phyloP scores from a whole-genome alignment of 2,113 vertebrate genomes.

The Prionailurus viverrinus region DNA sequence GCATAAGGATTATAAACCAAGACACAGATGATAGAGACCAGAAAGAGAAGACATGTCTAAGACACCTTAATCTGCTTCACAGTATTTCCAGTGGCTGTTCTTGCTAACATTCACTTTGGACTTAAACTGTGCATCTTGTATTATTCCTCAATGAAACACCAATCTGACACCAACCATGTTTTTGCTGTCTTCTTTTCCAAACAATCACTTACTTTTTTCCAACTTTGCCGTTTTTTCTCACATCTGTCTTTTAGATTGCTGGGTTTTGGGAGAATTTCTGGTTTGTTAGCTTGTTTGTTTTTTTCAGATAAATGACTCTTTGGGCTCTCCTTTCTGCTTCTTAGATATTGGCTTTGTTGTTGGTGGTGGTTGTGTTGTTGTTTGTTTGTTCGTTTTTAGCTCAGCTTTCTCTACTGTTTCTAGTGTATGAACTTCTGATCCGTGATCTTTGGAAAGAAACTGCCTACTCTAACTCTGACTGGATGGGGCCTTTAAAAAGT shows the following conservation, averaged over 20 bases:
- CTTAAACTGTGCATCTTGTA: neutral
- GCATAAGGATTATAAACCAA: neutral
- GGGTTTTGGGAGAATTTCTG: neutral
- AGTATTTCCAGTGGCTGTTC: neutral
- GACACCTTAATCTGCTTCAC: neutral
- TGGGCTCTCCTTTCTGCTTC: neutral
- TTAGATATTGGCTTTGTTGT: neutral
- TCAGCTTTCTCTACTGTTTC: neutral
- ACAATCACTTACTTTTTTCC: neutral
- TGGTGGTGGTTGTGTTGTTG: rapidly evolving
- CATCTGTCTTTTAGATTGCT: neutral
- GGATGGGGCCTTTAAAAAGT: neutral
- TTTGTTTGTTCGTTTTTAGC: neutral
- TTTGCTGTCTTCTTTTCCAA: neutral
- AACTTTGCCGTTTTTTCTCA: neutral
- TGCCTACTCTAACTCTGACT: neutral
- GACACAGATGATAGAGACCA: neutral
- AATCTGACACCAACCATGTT: neutral
- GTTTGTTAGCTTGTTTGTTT: neutral
- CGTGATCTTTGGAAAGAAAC: neutral
- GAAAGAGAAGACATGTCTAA: neutral
- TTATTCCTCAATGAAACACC: neutral
- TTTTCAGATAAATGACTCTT: neutral
- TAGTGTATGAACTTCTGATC: neutral
- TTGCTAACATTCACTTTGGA: neutral